Base-by-base conservation (phyloP, 2,797 vertebrate genomes). In the Syncerus caffer region DNA sequence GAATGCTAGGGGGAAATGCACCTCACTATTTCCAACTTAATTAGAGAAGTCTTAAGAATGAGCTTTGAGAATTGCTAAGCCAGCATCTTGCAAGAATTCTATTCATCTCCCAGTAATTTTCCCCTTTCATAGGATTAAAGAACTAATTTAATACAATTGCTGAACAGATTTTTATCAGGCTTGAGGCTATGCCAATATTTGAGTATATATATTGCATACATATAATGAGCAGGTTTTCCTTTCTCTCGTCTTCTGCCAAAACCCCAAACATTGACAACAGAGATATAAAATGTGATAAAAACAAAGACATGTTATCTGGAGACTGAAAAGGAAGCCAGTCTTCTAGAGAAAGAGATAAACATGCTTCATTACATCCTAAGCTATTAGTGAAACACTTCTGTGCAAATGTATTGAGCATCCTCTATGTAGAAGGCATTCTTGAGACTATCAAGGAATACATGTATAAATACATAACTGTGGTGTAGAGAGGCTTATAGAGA, bases 101-200 rank as follows among this genome's bases (percentile, higher is more conserved):
- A 25, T 94, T 93, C 53, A 76, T 93, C 42, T 92, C 38, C 12
- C 31, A 78, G 34, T 93, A 67, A 82, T 84, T 96, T 82, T 19
- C 7, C 53, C 25, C 10, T 95, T 95, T 96, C 14, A 16, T 62
- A 84, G n/a, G 67, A 95, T 85, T 96, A 95, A 92, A 87, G 51
- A 90, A 87, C 57, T 93, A 84, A 94, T 88, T 97, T 85, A 93
- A 57, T 55, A 85, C 78, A 82, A 97, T 55, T 60, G 67, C 79
- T 84, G 50, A 93, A 90, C 94, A 94, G 51, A 95, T 96, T 97
- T 90, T 95, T 95, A 90, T 96, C 87, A 93, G 67, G 87, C 55
- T 86, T 79, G 62, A 85, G 67, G 31, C 47, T 89, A 58, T 62
- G 79, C 50, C 84, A 95, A 78, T 85, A 95, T 92, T 95, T 89